Evolutionary conservation across 2,888 invertebrate species (phyloP).

Genomic region (Lomographa bimaculata): DNA sequence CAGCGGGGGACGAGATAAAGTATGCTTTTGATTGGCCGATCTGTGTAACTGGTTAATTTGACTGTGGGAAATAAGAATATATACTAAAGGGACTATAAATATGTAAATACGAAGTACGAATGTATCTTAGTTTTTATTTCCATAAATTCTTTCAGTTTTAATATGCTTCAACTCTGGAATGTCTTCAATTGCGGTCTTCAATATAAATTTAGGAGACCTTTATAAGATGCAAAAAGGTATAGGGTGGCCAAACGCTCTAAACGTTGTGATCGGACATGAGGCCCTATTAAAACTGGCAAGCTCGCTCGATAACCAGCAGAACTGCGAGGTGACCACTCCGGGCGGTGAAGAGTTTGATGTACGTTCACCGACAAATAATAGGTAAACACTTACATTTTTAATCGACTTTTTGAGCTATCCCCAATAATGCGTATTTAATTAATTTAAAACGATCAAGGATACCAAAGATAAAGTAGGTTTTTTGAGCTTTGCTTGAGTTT

Average conservation of each 20-base stretch:
- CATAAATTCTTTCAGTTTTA: conserved; percentile 29
- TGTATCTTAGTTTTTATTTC: no score
- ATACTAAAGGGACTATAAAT: no score
- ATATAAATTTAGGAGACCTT: conserved; percentile 48
- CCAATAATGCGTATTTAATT: no score
- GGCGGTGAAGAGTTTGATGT: conserved; percentile 52
- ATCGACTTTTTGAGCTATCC: no score
- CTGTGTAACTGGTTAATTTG: no score
- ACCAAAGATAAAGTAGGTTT: no score
- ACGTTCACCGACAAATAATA: conserved; percentile 47
- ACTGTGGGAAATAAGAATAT: no score
- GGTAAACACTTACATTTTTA: conserved; percentile 48
- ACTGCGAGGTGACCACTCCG: conserved; percentile 58
- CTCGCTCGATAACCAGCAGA: conserved; percentile 43
- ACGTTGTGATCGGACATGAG: conserved; percentile 59
- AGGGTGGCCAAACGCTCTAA: conserved; percentile 60
- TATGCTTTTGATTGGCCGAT: no score
- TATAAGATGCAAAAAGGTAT: conserved; percentile 62
- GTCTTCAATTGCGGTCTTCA: conserved; percentile 36
- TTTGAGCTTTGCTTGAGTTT: no score
- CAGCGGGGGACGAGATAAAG: no score
- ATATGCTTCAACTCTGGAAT: conserved; percentile 26
- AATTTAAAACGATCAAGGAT: no score
- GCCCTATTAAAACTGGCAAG: conserved; percentile 56
- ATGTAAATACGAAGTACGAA: no score